Conservation (phyloP, 2,797 vertebrate species). For the Smutsia temminckii region DNA sequence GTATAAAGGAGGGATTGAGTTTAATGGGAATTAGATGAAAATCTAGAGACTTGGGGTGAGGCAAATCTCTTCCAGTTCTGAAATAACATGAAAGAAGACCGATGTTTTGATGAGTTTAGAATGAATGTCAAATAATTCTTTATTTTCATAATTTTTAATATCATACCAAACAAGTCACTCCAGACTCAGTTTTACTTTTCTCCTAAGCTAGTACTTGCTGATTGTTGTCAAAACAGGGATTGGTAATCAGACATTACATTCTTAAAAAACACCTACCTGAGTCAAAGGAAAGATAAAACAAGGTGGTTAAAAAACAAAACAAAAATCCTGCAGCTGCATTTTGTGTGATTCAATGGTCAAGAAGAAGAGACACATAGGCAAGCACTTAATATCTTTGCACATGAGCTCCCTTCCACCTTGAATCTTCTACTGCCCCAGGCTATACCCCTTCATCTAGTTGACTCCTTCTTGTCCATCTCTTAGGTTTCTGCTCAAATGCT, state of each 20-base stretch:
- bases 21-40: neutral
- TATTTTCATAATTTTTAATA: constrained; percentile 3
- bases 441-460: neutral
- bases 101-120: neutral
- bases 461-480: neutral
- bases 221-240: neutral
- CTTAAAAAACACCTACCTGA: neutral
- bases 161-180: neutral
- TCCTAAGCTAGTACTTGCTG: neutral
- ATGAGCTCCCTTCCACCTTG: neutral
- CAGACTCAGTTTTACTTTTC: neutral
- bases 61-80: neutral
- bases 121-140: neutral
- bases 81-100: neutral
- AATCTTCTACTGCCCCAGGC: neutral
- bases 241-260: neutral
- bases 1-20: neutral
- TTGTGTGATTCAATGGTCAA: neutral
- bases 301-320: neutral
- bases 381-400: neutral
- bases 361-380: neutral
- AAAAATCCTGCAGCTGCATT: neutral
- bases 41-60: neutral
- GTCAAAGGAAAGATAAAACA: neutral
- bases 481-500: neutral